Base-by-base conservation (phyloP, 2,888 invertebrate species). In the Leptopilina myrica region DNA sequence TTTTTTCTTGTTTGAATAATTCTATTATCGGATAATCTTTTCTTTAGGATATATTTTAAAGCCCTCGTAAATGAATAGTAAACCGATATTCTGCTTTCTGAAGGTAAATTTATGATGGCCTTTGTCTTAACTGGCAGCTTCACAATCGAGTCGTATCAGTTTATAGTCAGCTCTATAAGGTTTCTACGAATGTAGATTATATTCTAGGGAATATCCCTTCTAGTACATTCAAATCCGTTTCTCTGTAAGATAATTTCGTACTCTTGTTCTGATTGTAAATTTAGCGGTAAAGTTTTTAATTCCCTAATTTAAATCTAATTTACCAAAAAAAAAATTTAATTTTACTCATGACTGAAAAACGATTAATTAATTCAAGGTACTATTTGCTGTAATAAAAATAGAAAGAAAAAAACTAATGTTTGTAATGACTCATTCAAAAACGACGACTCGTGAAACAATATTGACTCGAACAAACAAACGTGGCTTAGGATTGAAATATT, bases 51-150 rank as follows among this genome's bases (percentile, higher is more conserved):
- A 78, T 80, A 81, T 1, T 82, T 81, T 73, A 53, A 78, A 64
- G 79, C 78, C 43, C 79, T 82, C 83, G 79, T 83, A 82, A 83
- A 83, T 76, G 78, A 77, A 79, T 69, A 67, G 77, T 76, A 76
- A 73, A 56, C 64, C 73, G 80, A 80, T 83, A 83, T 82, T 80
- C 64, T 62, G 26, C 12, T 20, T 67, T 46, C 67, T 49, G 15
- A 59, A 59, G 69, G 53, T 69, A 49, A 26, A 67, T n/a, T 46
- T 53, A 15, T 14, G 69, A 20, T 49, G 15, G 12, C 8, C 66
- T 66, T 62, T 62, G 15, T 46, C n/a, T 66, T 73, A 53, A 56
- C 53, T 56, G 33, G 20, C 33, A 56, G 33, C 53, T 56, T 26
- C 26, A 56, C 56, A 73, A 73, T 73, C 73, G 33, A n/a, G n/a